phyloP scores from a whole-genome alignment of 2,888 invertebrate species.

The Phanerotoma sp. region DNA sequence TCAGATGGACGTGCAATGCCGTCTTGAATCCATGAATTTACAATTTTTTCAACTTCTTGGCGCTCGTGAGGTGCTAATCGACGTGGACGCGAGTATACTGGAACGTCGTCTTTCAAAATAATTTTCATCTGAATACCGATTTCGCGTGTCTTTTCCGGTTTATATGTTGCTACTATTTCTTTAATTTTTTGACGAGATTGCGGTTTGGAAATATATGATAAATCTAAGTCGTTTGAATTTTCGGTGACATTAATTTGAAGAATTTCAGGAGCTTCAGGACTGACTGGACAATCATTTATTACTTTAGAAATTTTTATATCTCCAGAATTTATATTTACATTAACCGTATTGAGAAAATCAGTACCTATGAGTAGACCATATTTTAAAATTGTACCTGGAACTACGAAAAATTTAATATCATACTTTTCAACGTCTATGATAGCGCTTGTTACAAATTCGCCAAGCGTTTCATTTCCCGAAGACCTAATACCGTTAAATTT shows the following conservation, averaged over 20 bases:
- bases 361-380: not conserved
- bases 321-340: not conserved
- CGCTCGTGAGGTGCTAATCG: slow-evolving; percentile 36
- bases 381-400: not conserved
- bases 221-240: not conserved
- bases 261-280: slow-evolving; percentile 13
- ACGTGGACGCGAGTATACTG: slow-evolving; percentile 38
- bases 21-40: slow-evolving; percentile 42
- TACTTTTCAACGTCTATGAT: slow-evolving; percentile 4
- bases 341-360: not conserved
- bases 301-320: slow-evolving; percentile 17
- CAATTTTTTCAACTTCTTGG: slow-evolving; percentile 37
- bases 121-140: slow-evolving; percentile 40
- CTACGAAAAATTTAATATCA: not conserved
- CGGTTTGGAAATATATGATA: slow-evolving; percentile 1
- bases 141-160: slow-evolving; percentile 32
- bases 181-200: slow-evolving; percentile 19
- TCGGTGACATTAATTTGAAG: slow-evolving; percentile 13
- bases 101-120: slow-evolving; percentile 41
- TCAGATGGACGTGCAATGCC: slow-evolving; percentile 41
- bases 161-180: slow-evolving; percentile 32
- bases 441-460: slow-evolving; percentile 13
- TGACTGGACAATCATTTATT: not conserved
- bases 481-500: slow-evolving; percentile 24
- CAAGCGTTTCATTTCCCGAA: slow-evolving; percentile 7